Base-by-base conservation (phyloP, 2,888 invertebrate species). In the Sesamia inferens region DNA sequence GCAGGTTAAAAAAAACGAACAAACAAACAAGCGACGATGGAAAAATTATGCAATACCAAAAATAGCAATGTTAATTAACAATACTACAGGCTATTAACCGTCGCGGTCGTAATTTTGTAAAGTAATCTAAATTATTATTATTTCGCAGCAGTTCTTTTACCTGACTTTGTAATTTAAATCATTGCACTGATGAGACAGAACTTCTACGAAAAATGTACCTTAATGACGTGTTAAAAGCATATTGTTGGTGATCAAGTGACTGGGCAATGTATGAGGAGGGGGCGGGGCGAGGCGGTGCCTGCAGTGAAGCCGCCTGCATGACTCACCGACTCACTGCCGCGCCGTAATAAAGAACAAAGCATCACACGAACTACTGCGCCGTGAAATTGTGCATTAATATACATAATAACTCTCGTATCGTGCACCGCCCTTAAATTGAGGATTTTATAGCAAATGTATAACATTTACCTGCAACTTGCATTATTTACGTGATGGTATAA, bases 331-430 rank as follows among this genome's bases (percentile, higher is more conserved):
- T 39, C 16, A 5, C 65, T 44, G 68, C 39, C 65, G 55, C 66
- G 16, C 78, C 81, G 86, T 79, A 79, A 76, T 80, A 75, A 85
- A 86, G 80, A 82, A 88, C 81, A 89, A 90, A 89, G 88, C 90
- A 85, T 76, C 86, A 83, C 76, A 79, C 81, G 82, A 84, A 84
- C 83, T 85, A 84, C 74, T 75, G 85, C 83, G 78, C 88, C 88
- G 83, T 87, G 87, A 88, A 89, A 90, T 86, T 85, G 71, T 73
- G 80, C 85, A 90, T 89, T 90, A 84, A 85, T 85, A 88, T 89
- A 87, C 79, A 76, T 87, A 89, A 89, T 90, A 82, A 85, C 74
- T 83, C 79, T 86, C 72, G 69, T 70, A 74, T 74, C 79, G 73
- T 82, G 81, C 81, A 74, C 78, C 85, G 57, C 86, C 82, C 81